A percentile compares a stretch with the other conserved stretches of the same genome.
These are phyloP conservation scores for Mirza zaza DNA, from an alignment of 2,113 vertebrate genomes.

Conservation along the genomic window DNA sequence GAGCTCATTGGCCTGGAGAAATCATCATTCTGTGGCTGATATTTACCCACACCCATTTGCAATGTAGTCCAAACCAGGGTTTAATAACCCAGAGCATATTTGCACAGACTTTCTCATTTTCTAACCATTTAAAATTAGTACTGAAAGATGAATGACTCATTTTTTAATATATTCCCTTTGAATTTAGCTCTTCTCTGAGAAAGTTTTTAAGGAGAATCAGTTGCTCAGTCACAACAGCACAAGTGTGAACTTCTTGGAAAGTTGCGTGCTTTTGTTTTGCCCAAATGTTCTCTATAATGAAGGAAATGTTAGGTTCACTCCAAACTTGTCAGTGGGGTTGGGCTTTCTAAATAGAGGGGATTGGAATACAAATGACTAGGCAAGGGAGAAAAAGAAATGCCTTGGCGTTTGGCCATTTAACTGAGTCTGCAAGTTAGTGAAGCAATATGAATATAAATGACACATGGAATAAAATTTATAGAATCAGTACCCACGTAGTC, in stretches of 20 bases:
- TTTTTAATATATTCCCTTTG: constrained; percentile 49
- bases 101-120: constrained; percentile 69
- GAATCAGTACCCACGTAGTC: constrained; percentile 60
- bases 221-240: background rate
- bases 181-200: background rate
- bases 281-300: background rate
- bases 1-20: background rate
- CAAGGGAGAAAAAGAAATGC: constrained; percentile 27
- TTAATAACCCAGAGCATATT: constrained; percentile 73
- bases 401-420: constrained; percentile 55
- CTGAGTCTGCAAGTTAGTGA: constrained; percentile 62
- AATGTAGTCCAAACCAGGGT: constrained; percentile 27
- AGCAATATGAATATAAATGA: constrained; percentile 62
- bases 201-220: background rate
- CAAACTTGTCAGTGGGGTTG: constrained; percentile 43
- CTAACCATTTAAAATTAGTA: constrained; percentile 70
- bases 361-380: constrained; percentile 48
- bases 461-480: constrained; percentile 46
- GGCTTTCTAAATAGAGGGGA: constrained; percentile 56
- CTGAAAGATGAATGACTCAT: constrained; percentile 51
- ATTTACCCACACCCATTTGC: constrained; percentile 63
- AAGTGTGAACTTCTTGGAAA: background rate
- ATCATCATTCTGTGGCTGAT: constrained; percentile 57
- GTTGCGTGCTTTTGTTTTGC: background rate
- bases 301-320: constrained; percentile 11